Percentiles rank a stretch among this genome's conserved stretches.
Evolutionary conservation across 2,113 vertebrate species (phyloP).

Genomic region (Zeus faber): DNA sequence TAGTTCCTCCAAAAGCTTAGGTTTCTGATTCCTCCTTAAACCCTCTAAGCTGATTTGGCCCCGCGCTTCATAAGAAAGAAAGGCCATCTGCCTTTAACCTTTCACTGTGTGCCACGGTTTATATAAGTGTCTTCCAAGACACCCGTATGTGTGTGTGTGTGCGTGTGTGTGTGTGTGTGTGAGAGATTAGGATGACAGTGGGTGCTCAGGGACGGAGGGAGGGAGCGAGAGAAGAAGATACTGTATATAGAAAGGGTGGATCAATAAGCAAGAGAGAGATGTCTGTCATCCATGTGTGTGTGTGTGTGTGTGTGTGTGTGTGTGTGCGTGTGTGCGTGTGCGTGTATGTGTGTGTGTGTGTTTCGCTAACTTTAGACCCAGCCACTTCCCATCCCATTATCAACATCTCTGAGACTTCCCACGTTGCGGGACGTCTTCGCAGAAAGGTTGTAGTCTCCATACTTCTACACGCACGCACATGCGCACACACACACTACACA

Average conservation of each 20-base stretch:
- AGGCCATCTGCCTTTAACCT: constrained; percentile 41
- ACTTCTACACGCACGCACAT: no score
- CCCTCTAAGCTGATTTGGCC: constrained; percentile 44
- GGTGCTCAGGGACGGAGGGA: no score
- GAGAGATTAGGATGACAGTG: no score
- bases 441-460: no score
- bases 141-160: neutral
- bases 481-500: no score
- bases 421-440: no score
- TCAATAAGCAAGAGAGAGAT: no score
- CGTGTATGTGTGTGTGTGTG: neutral
- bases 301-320: neutral
- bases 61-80: constrained; percentile 29
- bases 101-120: constrained; percentile 26
- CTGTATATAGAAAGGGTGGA: no score
- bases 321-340: neutral
- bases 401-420: no score
- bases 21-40: constrained; percentile 44
- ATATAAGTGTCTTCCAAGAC: constrained; percentile 10
- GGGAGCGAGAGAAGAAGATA: no score
- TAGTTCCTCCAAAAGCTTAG: constrained; percentile 27
- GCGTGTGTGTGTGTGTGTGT: neutral
- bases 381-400: no score
- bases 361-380: neutral
- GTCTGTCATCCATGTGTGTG: neutral